phyloP scores from a whole-genome alignment of 2,888 invertebrate genomes.

The Pharmacophagus antenor region DNA sequence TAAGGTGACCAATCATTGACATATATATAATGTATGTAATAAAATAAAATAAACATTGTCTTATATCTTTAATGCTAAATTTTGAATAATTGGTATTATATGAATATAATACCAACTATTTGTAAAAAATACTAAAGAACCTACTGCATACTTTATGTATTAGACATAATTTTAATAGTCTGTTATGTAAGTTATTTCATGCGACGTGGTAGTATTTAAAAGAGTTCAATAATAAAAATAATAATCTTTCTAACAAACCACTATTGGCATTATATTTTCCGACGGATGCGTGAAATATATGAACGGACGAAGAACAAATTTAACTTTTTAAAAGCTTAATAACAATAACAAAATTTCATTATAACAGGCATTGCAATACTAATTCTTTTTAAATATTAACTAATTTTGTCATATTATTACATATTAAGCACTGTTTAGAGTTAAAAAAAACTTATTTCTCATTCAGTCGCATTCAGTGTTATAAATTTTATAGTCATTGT shows the following conservation, averaged over 20 bases:
- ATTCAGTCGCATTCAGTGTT: too few relatives aligned
- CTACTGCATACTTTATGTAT: not conserved
- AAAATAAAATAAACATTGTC: too few relatives aligned
- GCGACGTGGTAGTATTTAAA: not conserved
- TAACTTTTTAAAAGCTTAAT: not conserved
- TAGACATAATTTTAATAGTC: not conserved
- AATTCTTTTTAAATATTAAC: not conserved
- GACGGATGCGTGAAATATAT: conserved; percentile 2
- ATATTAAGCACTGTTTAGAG: not conserved
- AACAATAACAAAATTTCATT: not conserved
- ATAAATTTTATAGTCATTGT: not conserved
- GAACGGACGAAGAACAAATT: not conserved
- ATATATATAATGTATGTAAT: too few relatives aligned
- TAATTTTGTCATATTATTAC: not conserved
- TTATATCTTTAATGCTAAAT: too few relatives aligned
- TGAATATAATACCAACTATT: too few relatives aligned
- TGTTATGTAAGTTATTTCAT: not conserved
- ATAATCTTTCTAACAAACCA: not conserved
- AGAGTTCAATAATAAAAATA: not conserved
- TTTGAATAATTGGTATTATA: too few relatives aligned
- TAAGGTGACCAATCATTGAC: too few relatives aligned
- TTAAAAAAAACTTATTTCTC: not conserved
- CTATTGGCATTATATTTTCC: not conserved
- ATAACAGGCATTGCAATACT: not conserved
- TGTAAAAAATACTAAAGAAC: too few relatives aligned